Evolutionary conservation across 2,797 vertebrate species (phyloP).

Genomic region (Syndactyla subalaris): DNA sequence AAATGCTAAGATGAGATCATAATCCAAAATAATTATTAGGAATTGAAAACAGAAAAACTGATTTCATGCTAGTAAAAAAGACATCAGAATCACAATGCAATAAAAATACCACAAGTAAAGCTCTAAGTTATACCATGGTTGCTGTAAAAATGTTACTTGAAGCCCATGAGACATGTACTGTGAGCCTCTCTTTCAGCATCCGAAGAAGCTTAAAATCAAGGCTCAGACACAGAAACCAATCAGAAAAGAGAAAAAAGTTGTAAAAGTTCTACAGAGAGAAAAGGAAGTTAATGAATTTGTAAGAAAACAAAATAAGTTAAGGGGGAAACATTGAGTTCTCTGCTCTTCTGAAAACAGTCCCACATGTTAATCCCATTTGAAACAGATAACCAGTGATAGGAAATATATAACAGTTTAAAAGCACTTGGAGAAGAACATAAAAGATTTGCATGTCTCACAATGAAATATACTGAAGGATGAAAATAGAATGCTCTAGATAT

Average conservation of each 20-base stretch:
- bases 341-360: not conserved
- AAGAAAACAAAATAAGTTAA: not conserved
- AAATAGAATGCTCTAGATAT: not conserved
- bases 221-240: not conserved
- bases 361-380: not conserved
- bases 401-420: not conserved
- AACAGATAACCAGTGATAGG: not conserved
- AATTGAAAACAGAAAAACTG: not conserved
- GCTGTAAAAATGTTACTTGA: not conserved
- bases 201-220: not conserved
- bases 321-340: not conserved
- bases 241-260: not conserved
- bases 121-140: not conserved
- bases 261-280: not conserved
- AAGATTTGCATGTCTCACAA: not conserved
- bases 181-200: not conserved
- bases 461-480: not conserved
- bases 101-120: not conserved
- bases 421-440: not conserved
- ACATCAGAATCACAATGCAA: not conserved
- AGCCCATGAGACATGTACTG: not conserved
- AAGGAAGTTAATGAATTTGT: not conserved
- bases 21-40: not conserved
- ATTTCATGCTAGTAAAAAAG: not conserved
- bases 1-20: not conserved